Evolutionary conservation across 2,888 invertebrate species (phyloP), one percentile per base, ranked within the genome.

Genomic region (Agrotis puta): DNA sequence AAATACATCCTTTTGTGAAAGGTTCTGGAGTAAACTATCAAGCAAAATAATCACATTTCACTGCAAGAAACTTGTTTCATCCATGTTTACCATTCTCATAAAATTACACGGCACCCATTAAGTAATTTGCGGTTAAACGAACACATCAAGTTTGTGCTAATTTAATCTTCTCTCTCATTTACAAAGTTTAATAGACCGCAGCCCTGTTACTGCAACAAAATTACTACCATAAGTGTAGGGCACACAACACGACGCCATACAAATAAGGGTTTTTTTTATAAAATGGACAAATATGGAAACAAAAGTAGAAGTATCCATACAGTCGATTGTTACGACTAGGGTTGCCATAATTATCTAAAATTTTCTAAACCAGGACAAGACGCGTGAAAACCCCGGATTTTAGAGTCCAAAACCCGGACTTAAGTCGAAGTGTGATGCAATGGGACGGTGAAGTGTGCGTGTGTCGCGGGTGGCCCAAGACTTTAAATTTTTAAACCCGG

Each of bases 51-150:
- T 11, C 5, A 20, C 18, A 57, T 16, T 33, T 16, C 33, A 24
- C 4, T 9, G 6, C 22, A 11, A 47, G 16, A 58, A 47, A 22
- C 45, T 57, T 48, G 45, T n/a, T 51, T 18, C 45, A 67, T 54
- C 22, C 24, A 58, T 39, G 11, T 54, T 59, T 16, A 43, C 27
- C 20, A 24, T 11, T 33, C 39, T 13, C 39, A 58, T 58, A 45
- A 70, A 64, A 75, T 75, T 70, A 75, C 22, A 24, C 11, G 14
- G 51, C 13, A 48, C 14, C 43, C 59, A 64, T 79, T 54, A 64
- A 18, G 64, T 70, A 80, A 76, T 80, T 80, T 78, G 81, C 54
- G 70, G 81, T 64, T 39, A 33, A 56, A 47, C 47, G 27, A 50
- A 45, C 53, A 48, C 20, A 64, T 56, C n/a, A 51, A 20, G 27